These are phyloP conservation scores for Trialeurodes vaporariorum DNA, from an alignment of 1,140 invertebrate species.

Conservation along the genomic window DNA sequence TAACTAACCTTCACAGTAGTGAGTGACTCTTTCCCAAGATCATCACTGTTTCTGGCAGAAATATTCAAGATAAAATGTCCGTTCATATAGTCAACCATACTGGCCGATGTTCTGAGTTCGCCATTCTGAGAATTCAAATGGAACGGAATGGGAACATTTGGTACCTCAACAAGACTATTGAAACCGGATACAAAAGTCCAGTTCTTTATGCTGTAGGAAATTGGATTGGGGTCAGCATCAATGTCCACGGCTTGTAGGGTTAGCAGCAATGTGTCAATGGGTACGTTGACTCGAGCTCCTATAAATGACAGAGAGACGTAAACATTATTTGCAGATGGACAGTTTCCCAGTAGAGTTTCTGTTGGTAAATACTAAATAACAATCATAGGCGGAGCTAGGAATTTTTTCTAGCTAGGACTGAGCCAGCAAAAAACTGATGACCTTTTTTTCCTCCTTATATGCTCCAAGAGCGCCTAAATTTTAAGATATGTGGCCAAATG, in stretches of 20 bases:
- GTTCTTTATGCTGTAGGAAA: conserved; percentile 47
- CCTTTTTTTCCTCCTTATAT: too few relatives aligned
- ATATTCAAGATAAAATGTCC: conserved; percentile 52
- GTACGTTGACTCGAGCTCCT: conserved; percentile 59
- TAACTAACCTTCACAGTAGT: conserved; percentile 40
- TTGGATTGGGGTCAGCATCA: conserved; percentile 50
- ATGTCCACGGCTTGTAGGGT: conserved; percentile 51
- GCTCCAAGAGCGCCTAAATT: too few relatives aligned
- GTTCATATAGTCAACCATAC: conserved; percentile 54
- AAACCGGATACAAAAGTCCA: conserved; percentile 25
- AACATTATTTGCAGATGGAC: too few relatives aligned
- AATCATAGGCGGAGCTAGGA: too few relatives aligned
- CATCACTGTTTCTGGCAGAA: conserved; percentile 47
- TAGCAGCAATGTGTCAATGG: conserved; percentile 55
- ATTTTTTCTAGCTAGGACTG: too few relatives aligned
- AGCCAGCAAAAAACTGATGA: too few relatives aligned
- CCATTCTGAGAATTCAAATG: conserved; percentile 49
- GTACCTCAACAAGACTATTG: conserved; percentile 4
- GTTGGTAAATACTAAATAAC: too few relatives aligned
- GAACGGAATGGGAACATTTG: conserved; percentile 30
- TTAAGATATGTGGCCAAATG: too few relatives aligned
- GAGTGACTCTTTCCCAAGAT: conserved; percentile 37
- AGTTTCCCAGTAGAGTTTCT: too few relatives aligned
- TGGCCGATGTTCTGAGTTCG: conserved; percentile 52
- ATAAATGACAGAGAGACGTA: conserved; percentile 11